Evolutionary conservation across 1,140 invertebrate genomes (phyloP), one percentile per base, ranked within the genome.

Genomic region (Drosophila orosa): DNA sequence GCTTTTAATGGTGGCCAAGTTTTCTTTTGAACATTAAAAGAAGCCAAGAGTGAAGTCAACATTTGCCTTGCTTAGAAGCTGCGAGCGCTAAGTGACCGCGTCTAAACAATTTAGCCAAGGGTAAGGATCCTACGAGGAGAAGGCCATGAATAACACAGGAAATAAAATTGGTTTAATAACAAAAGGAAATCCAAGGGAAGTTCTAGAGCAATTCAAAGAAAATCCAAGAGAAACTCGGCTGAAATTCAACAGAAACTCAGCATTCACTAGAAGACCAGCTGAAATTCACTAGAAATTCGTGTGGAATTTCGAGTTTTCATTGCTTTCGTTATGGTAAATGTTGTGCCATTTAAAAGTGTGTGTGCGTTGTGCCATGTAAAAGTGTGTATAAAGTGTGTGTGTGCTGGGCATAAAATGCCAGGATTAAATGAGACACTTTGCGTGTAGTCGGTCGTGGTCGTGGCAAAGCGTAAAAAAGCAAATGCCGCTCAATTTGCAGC

Each of bases 401-500:
- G 50, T 66, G 50, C n/a, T 37, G 50, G 50, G 31, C 19, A 54
- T 24, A 54, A 35, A 54, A 54, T 54, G 31, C 33, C 37, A 73
- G 58, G 56, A 72, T 73, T 73, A 72, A 60, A 73, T 52, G 67
- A 60, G 69, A 73, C 68, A 72, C 56, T 72, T 45, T 73, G 68
- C 56, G 15, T 47, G 15, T 39, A 24, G 15, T 42, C 27, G n/a
- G n/a, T 6, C 6, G 25, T 27, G 8, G 8, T 15, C 6, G 25
- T 29, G 39, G 39, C 13, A 10, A n/a, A 54, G 22, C 29, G 50
- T 54, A 67, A 74, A 78, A 81, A 79, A 82, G 85, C 67, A 87
- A 89, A 89, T 78, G 81, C 68, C 84, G 67, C 80, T 84, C 84
- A 89, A 89, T 83, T 87, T 87, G 83, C 72, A 61, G 76, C 68